Evolutionary conservation across 1,140 invertebrate species (phyloP).

Genomic region (Diprion similis): DNA sequence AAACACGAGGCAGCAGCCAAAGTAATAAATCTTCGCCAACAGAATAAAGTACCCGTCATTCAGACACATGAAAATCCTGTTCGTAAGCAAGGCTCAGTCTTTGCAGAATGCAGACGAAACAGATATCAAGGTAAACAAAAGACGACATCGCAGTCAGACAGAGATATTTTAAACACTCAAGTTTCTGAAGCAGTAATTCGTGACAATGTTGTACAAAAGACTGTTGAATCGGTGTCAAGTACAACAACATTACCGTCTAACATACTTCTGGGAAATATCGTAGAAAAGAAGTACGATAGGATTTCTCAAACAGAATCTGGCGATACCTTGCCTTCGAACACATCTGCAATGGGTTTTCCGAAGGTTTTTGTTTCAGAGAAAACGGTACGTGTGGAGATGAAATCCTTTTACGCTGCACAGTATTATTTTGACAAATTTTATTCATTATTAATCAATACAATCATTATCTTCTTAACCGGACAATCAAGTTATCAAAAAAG

Average conservation of each 20-base stretch:
- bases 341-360: slow-evolving; percentile 42
- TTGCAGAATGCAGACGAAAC: slow-evolving; percentile 34
- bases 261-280: slow-evolving; percentile 65
- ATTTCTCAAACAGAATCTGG: slow-evolving; percentile 33
- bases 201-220: background rate
- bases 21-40: slow-evolving; percentile 58
- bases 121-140: slow-evolving; percentile 30
- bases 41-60: background rate
- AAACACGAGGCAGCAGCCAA: slow-evolving; percentile 65
- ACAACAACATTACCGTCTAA: slow-evolving; percentile 57
- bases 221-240: slow-evolving; percentile 57
- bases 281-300: slow-evolving; percentile 63
- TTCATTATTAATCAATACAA: slow-evolving; percentile 10
- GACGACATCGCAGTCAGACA: slow-evolving; percentile 36
- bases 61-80: background rate
- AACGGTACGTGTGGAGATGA: slow-evolving; percentile 10
- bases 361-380: slow-evolving; percentile 37
- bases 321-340: background rate
- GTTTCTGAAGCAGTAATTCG: slow-evolving; percentile 20
- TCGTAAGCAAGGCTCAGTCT: slow-evolving; percentile 42
- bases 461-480: background rate
- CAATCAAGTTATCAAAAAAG: background rate
- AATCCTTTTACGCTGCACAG: background rate
- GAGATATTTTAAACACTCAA: slow-evolving; percentile 32
- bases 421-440: slow-evolving; percentile 16